phyloP scores from a whole-genome alignment of 2,797 vertebrate species.

The Hafferia zeledoni region DNA sequence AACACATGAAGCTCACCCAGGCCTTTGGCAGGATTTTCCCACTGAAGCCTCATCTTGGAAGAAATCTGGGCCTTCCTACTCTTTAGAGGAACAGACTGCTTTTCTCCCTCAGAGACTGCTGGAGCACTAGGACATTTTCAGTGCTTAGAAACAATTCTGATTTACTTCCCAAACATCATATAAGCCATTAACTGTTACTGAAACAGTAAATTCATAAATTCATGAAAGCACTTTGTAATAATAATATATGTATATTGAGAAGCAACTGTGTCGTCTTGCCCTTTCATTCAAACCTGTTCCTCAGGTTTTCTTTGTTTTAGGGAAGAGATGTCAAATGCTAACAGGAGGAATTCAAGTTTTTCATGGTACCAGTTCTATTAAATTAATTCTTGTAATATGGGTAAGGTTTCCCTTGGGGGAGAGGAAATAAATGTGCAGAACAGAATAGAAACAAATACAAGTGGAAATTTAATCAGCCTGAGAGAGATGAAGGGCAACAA shows the following conservation, averaged over 20 bases:
- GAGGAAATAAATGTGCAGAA: slow-evolving; percentile 11
- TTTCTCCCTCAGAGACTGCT: neutral
- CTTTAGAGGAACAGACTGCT: neutral
- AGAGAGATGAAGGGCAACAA: slow-evolving; percentile 3
- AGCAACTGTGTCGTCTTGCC: neutral
- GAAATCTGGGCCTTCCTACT: neutral
- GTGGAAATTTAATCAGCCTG: slow-evolving; percentile 21
- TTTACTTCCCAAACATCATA: neutral
- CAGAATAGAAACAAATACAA: neutral
- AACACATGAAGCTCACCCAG: neutral
- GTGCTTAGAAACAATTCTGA: neutral
- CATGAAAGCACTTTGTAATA: neutral
- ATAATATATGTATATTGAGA: neutral
- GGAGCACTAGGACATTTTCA: neutral
- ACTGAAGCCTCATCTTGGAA: neutral
- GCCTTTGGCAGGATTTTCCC: neutral
- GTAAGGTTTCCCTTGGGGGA: slow-evolving; percentile 20
- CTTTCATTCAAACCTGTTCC: neutral
- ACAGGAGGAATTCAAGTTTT: neutral
- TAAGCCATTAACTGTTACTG: neutral
- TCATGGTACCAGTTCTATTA: neutral
- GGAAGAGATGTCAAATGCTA: neutral
- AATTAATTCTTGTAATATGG: neutral
- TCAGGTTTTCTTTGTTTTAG: neutral
- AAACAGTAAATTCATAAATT: neutral